phyloP scores from a whole-genome alignment of 2,113 vertebrate genomes.

The Eulacestoma nigropectus region DNA sequence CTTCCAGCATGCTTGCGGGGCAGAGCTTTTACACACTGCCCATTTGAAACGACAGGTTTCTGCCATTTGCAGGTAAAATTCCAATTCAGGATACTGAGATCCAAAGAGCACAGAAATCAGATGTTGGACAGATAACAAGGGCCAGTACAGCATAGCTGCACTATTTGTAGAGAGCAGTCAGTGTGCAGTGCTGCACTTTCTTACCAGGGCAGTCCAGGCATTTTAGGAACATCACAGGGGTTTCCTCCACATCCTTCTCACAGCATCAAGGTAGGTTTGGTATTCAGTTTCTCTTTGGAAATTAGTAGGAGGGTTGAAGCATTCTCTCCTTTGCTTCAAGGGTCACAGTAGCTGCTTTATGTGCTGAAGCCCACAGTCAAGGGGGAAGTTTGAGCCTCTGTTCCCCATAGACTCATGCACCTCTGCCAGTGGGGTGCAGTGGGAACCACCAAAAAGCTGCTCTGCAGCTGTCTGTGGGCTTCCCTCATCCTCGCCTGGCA shows the following conservation, averaged over 20 bases:
- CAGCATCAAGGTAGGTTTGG: not conserved
- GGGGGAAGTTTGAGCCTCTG: not conserved
- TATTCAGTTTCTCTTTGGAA: not conserved
- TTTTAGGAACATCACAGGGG: not conserved
- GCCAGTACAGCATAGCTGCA: not conserved
- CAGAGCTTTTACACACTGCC: not conserved
- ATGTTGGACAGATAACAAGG: not conserved
- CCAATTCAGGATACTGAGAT: not conserved
- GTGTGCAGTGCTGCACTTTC: not conserved
- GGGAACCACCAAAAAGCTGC: not conserved
- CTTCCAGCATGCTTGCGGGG: not conserved
- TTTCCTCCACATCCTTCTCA: not conserved
- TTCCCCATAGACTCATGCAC: not conserved
- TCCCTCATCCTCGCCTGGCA: not conserved
- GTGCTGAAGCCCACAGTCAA: not conserved
- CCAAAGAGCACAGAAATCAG: not conserved
- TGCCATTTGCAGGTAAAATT: not conserved
- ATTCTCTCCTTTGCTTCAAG: not conserved
- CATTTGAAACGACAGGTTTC: not conserved
- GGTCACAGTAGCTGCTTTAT: not conserved
- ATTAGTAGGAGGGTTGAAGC: not conserved
- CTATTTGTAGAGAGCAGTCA: not conserved
- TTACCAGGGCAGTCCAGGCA: not conserved
- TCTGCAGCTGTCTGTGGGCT: not conserved
- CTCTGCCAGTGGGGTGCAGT: not conserved